Base-by-base conservation (phyloP, 1,140 invertebrate species). In the Saccostrea echinata region DNA sequence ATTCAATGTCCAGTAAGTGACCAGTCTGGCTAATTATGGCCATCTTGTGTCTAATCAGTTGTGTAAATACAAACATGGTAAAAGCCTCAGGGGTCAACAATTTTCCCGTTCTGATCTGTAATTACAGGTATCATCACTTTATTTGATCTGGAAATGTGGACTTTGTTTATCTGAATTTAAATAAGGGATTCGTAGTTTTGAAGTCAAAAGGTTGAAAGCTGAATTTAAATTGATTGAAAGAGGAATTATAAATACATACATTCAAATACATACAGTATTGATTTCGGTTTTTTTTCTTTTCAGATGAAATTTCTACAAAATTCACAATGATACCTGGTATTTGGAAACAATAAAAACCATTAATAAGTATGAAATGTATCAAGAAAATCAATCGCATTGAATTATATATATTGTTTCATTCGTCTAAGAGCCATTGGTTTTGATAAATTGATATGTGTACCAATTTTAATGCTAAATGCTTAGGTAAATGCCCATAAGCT, bases 31-130 rank as follows among this genome's bases (percentile, higher is more conserved):
- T 76, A 76, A 76, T 76, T 76, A 76, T 76, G 68, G 68, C 27
- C 68, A 76, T 76, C 68, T 61, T 30, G 68, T 76, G 68, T 33
- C 68, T 76, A 76, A 76, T 76, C 68, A 76, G 68, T 33, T 76
- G 27, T 13, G 68, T 76, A 76, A 12, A 76, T 33, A 76, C 68
- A 76, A 76, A 76, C 68, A 76, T 76, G 13, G 68, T 76, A 76
- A 76, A 76, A 12, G 68, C 68, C 68, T 33, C 2, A 16, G 68
- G 68, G 68, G 68, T 30, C 27, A 76, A 33, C n/a, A 13, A 76
- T 30, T 76, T 76, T 76, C 68, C 16, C 57, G 3, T 24, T 24
- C 43, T 43, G 43, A 43, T 43, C 43, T 6, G 43, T 43, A 43
- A 21, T 61, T 61, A 61, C 55, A 61, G 4, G 16, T 61, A 61